These are phyloP conservation scores for Zaprionus lineosus DNA, from an alignment of 2,888 invertebrate genomes.

Conservation along the genomic window DNA sequence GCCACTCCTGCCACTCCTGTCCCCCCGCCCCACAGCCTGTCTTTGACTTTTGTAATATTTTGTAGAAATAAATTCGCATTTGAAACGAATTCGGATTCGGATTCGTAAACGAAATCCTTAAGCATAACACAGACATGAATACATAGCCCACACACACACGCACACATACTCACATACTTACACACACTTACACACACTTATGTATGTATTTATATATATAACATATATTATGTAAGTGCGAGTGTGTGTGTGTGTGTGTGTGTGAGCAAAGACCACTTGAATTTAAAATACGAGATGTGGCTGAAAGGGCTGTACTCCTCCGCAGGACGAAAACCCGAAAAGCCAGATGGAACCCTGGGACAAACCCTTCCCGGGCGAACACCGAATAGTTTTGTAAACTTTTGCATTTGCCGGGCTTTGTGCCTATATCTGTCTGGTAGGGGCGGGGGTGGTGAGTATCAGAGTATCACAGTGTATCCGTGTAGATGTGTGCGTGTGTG, in stretches of 20 bases:
- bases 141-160: conserved; percentile 36
- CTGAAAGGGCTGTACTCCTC: conserved; percentile 61
- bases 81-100: conserved; percentile 79
- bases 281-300: conserved; percentile 79
- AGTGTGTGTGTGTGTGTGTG: conserved; percentile 33
- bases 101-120: conserved; percentile 80
- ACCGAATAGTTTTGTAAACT: conserved; percentile 76
- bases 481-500: conserved; percentile 22
- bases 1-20: conserved; percentile 13
- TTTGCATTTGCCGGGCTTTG: conserved; percentile 66
- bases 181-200: conserved; percentile 18
- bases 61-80: conserved; percentile 81
- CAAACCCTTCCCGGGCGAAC: conserved; percentile 38
- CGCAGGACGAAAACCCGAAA: conserved; percentile 6
- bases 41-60: conserved; percentile 82
- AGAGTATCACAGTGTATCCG: conserved; percentile 8
- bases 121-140: conserved; percentile 65
- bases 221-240: conserved; percentile 26
- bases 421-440: conserved; percentile 36
- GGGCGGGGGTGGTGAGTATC: not conserved
- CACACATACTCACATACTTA: conserved; percentile 25
- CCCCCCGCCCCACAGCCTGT: conserved; percentile 56
- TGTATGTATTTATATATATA: conserved; percentile 11
- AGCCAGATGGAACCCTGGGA: conserved; percentile 21
- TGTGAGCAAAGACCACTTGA: conserved; percentile 73